These are phyloP conservation scores for Drosophila grimshawi DNA, from an alignment of 1,140 invertebrate genomes.

Conservation along the genomic window DNA sequence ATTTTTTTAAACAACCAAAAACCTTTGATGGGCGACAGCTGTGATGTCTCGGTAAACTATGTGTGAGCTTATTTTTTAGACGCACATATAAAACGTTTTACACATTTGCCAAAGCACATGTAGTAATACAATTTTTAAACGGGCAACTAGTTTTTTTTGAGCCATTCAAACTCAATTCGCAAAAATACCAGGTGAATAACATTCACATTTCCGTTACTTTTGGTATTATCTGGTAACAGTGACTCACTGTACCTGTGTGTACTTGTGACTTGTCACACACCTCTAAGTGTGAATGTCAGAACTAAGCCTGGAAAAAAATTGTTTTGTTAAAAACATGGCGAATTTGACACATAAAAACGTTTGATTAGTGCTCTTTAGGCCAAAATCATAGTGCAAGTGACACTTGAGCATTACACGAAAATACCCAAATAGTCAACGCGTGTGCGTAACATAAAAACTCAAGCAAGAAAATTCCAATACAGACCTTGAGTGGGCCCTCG, in stretches of 20 bases:
- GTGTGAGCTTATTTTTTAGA: no score
- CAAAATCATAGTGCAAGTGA: conserved; percentile 19
- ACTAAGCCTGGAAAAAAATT: conserved; percentile 65
- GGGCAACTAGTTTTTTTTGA: background rate
- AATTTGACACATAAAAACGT: conserved; percentile 42
- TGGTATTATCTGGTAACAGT: conserved; percentile 11
- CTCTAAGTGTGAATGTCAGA: conserved; percentile 59
- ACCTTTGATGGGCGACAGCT: background rate
- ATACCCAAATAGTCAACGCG: conserved; percentile 24
- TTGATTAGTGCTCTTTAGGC: conserved; percentile 20
- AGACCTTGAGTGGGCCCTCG: conserved; percentile 71
- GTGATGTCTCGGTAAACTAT: no score
- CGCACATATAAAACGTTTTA: no score
- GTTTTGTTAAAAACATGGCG: conserved; percentile 68
- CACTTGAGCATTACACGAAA: conserved; percentile 1
- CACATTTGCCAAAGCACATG: no score
- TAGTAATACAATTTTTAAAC: background rate
- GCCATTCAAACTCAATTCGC: no score
- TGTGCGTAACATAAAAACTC: conserved; percentile 27
- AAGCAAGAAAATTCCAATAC: conserved; percentile 73
- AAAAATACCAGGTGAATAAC: background rate
- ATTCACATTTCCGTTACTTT: background rate
- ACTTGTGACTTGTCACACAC: conserved; percentile 35
- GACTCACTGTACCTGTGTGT: conserved; percentile 17
- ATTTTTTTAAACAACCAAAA: background rate